phyloP scores from a whole-genome alignment of 92 coral and sea anemone genomes.

The Siderastrea radians region DNA sequence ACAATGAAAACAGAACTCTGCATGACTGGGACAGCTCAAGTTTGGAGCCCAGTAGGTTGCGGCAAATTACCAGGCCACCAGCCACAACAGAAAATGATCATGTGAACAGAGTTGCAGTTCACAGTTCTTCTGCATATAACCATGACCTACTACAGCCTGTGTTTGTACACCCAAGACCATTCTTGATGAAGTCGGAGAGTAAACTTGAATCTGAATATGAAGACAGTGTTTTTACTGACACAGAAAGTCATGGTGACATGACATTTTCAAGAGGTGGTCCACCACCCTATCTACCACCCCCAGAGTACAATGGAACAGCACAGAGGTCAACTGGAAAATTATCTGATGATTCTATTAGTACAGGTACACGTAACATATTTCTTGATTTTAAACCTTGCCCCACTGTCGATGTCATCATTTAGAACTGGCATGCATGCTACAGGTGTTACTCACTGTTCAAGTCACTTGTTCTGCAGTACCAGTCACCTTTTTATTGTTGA shows the following conservation, averaged over 20 bases:
- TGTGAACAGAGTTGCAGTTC: not conserved
- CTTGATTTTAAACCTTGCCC: not conserved
- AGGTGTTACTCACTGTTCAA: not conserved
- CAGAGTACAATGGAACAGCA: constrained; percentile 71
- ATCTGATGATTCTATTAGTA: constrained; percentile 41
- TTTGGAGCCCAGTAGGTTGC: not conserved
- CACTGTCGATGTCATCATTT: no score
- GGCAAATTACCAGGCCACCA: not conserved
- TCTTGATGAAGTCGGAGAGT: constrained; percentile 59
- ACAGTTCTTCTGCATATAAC: not conserved
- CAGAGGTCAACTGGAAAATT: constrained; percentile 58
- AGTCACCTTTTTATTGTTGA: no score
- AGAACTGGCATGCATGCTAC: no score
- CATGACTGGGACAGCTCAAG: not conserved
- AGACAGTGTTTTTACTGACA: constrained; percentile 77
- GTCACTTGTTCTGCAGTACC: not conserved
- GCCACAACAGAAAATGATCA: not conserved
- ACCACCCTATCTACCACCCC: constrained; percentile 81
- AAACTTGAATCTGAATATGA: constrained; percentile 73
- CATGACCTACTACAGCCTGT: not conserved
- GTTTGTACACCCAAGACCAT: constrained; percentile 59
- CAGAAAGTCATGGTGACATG: constrained; percentile 46
- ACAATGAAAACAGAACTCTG: not conserved
- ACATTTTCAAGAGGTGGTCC: constrained; percentile 48
- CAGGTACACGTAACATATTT: constrained; percentile 15